phyloP scores from a whole-genome alignment of 2,797 vertebrate species.

The Poeciliopsis paucimaculata region DNA sequence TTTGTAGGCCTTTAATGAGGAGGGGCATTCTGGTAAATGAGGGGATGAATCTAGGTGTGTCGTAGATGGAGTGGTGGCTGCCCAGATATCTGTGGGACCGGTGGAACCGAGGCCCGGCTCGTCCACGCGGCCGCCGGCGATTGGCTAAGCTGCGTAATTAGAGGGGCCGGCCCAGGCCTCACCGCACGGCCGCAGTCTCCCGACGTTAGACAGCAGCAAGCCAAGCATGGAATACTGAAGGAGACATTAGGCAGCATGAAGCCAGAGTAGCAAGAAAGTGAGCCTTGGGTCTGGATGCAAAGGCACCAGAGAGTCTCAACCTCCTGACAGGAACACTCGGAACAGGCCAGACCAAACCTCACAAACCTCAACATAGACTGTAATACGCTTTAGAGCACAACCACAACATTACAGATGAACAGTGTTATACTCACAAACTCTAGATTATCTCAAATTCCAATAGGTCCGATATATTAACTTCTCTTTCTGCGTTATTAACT shows the following conservation, averaged over 20 bases:
- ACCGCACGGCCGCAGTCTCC: conserved; percentile 69
- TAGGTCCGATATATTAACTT: conserved; percentile 47
- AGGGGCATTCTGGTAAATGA: conserved; percentile 60
- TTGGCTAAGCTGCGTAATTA: conserved; percentile 66
- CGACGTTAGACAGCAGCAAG: conserved; percentile 66
- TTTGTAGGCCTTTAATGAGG: conserved; percentile 55
- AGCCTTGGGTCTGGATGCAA: conserved; percentile 73
- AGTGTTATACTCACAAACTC: conserved; percentile 53
- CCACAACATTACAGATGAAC: conserved; percentile 65
- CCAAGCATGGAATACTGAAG: conserved; percentile 66
- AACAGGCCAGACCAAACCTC: conserved; percentile 76
- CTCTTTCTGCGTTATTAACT: conserved; percentile 33
- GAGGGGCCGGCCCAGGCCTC: conserved; percentile 68
- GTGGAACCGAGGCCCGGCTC: conserved; percentile 56
- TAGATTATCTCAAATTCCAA: conserved; percentile 62
- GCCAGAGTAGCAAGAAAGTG: conserved; percentile 56
- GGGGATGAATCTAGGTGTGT: conserved; percentile 71
- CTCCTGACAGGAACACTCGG: conserved; percentile 71
- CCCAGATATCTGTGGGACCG: conserved; percentile 56
- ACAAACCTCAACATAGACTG: conserved; percentile 71
- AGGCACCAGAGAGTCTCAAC: conserved; percentile 80
- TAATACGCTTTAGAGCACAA: conserved; percentile 60
- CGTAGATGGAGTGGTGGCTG: conserved; percentile 59
- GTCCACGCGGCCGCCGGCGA: conserved; percentile 56
- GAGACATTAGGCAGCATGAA: conserved; percentile 66